Evolutionary conservation across 2,797 vertebrate species (phyloP).

Genomic region (Varecia variegata): DNA sequence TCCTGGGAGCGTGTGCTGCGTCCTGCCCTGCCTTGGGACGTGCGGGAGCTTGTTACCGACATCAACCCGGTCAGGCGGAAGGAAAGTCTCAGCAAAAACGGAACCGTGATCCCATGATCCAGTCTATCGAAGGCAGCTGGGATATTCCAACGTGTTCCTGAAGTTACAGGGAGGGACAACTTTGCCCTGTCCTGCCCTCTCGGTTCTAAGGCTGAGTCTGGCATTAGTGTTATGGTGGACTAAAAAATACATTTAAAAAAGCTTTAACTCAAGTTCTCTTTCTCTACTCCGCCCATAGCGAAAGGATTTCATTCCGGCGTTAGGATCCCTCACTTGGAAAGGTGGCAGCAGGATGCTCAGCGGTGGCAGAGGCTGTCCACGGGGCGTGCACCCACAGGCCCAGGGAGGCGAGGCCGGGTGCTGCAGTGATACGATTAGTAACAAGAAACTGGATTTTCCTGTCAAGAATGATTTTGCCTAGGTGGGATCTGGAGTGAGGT

Average conservation of each 20-base stretch:
- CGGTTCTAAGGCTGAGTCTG: background rate
- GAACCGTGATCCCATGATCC: background rate
- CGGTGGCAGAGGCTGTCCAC: rapidly evolving
- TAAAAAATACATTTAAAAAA: background rate
- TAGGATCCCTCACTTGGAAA: background rate
- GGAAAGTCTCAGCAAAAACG: background rate
- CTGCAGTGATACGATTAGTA: background rate
- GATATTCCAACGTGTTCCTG: background rate
- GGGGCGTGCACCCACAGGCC: background rate
- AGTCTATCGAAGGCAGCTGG: rapidly evolving
- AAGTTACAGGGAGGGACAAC: background rate
- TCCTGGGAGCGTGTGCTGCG: rapidly evolving
- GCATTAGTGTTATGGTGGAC: background rate
- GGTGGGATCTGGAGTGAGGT: background rate
- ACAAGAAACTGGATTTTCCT: conserved; percentile 10
- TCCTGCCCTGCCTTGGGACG: background rate
- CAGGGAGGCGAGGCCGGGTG: rapidly evolving
- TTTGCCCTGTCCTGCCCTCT: background rate
- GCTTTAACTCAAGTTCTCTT: background rate
- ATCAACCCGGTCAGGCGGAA: background rate
- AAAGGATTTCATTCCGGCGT: background rate
- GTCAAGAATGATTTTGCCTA: background rate
- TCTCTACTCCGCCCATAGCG: background rate
- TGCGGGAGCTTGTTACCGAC: background rate
- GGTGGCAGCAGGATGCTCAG: background rate